Base-by-base conservation (phyloP, 1,140 invertebrate genomes). In the Drosophila pseudoobscura region DNA sequence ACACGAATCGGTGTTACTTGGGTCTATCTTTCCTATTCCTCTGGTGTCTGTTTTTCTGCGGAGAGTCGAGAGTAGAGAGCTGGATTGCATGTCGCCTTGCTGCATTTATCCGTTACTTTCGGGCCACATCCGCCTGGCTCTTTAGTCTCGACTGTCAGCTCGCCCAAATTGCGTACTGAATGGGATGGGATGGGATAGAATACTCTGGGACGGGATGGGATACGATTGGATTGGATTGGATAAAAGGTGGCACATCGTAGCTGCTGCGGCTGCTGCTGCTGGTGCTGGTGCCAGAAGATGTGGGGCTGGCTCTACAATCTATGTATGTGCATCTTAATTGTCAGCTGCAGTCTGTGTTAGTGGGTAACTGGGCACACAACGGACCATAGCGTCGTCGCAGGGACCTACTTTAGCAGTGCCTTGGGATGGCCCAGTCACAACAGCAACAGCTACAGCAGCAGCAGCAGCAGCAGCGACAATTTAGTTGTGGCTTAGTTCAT, bases 301-400 rank as follows among this genome's bases (percentile, higher is more conserved):
- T 26, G 45, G 44, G 13, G n/a, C 39, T 7, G 20, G 17, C 46
- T 51, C n/a, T n/a, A 2, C 54, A 46, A 87, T 87, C 83, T 87
- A 75, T 78, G 78, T 88, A 87, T 87, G 83, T 87, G 83, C 83
- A 87, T 87, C 83, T 87, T 87, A 87, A 87, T 87, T 87, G 83
- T 87, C 83, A 87, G 83, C 70, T 83, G 83, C 44, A 57, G 75
- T 61, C 44, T 78, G 75, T 82, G 82, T 87, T 87, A 87, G 57
- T 85, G 77, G 80, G 80, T 85, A 85, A 85, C 80, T 87, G 77
- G 82, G 80, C 80, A 84, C 76, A 84, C 80, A 73, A 44, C 57
- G 52, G 45, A 73, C 44, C 31, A 49, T 26, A 47, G 47, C n/a
- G 46, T 13, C 57, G 22, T 53, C 22, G 47, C 54, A 58, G 71